A percentile compares a stretch with the other conserved stretches of the same genome.
Conservation (phyloP, 1,140 invertebrate genomes). For the Antheraea pernyi region DNA sequence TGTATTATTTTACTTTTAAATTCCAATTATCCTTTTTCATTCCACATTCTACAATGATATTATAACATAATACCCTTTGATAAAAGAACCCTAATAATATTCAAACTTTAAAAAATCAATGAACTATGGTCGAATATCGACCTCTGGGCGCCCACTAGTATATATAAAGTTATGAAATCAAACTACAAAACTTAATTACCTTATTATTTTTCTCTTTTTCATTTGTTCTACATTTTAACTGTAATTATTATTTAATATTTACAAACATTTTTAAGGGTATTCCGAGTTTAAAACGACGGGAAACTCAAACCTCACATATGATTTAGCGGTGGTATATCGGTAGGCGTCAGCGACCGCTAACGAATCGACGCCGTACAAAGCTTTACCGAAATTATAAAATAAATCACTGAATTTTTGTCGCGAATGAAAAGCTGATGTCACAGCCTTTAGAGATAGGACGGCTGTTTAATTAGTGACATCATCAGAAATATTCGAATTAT, state of each 20-base stretch:
- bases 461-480: slow-evolving; percentile 19
- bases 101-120: no score
- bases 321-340: slow-evolving; percentile 34
- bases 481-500: slow-evolving; percentile 23
- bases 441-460: slow-evolving; percentile 18
- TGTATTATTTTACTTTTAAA: no score
- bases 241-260: slow-evolving; percentile 7
- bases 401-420: slow-evolving; percentile 21
- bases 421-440: slow-evolving; percentile 21
- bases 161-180: no score
- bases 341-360: slow-evolving; percentile 19
- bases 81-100: no score
- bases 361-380: slow-evolving; percentile 21
- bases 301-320: slow-evolving; percentile 30
- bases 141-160: no score
- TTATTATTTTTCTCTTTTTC: not conserved
- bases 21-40: no score
- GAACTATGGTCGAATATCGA: no score
- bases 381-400: slow-evolving; percentile 24
- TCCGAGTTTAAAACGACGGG: slow-evolving; percentile 30
- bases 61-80: no score
- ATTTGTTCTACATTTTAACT: not conserved
- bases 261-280: not conserved
- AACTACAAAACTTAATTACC: no score
- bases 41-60: no score